Evolutionary conservation across 2,888 invertebrate genomes (phyloP), one percentile per base, ranked within the genome.

Genomic region (Myopa tessellatipennis): DNA sequence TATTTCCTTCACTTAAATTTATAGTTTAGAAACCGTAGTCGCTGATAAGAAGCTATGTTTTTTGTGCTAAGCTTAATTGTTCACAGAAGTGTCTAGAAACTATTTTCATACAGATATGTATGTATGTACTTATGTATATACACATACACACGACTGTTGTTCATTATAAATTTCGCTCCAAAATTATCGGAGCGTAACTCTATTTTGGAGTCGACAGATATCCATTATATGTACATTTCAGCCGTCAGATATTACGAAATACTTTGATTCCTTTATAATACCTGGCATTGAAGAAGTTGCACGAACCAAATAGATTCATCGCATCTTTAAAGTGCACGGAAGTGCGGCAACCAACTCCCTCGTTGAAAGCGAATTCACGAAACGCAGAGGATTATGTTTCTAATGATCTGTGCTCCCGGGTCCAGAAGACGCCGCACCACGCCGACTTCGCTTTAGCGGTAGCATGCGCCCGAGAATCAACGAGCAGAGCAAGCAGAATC

Each of bases 231-330:
- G 55, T 6, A 55, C 26, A 36, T 5, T 68, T 18, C 58, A 52
- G 26, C 8, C 52, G 67, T 45, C 55, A 40, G n/a, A 16, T 40
- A 7, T 14, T 26, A 65, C 26, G 14, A 7, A 38, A 50, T 61
- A 86, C 85, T 86, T 86, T 86, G 84, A 84, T 84, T 81, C 80
- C 80, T 74, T 83, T 83, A 82, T 87, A 87, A 87, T 86, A 83
- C 86, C 81, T 79, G 74, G 82, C 82, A 84, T 83, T 84, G 83
- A 80, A 83, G 78, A 84, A 86, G 86, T 85, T 85, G 86, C 87
- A 87, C 87, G 87, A 85, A 83, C 85, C 79, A 77, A 77, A n/a
- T 14, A 50, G 55, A 65, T 12, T 34, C 70, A 70, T 14, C 34
- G 34, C 52, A 36, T 70, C 70, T 50, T 67, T 67, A 67, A 67